Conservation (phyloP, 2,888 invertebrate genomes). For the Pandemis corylana region DNA sequence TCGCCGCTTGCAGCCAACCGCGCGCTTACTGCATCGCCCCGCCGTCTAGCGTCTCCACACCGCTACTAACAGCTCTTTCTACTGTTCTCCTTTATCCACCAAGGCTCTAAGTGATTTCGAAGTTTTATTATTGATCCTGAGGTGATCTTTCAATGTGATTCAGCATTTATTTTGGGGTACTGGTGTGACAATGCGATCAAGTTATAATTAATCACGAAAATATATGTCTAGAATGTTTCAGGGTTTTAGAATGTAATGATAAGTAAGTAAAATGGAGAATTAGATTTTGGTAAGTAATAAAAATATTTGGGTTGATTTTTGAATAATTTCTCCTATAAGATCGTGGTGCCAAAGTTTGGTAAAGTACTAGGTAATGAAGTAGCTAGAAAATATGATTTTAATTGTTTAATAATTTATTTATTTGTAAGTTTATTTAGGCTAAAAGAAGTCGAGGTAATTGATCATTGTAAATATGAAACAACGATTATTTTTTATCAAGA, state of each 20-base stretch:
- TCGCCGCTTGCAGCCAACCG: conserved; percentile 71
- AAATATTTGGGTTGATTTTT: not conserved
- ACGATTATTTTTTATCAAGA: not conserved
- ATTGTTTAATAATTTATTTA: not conserved
- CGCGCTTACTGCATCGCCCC: conserved; percentile 68
- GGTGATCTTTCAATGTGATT: not conserved
- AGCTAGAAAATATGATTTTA: not conserved
- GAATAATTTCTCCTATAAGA: conserved; percentile 1
- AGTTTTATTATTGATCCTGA: not conserved
- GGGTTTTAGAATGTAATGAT: not conserved
- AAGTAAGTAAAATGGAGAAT: not conserved
- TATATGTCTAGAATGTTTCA: conserved; percentile 8
- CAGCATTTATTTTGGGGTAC: not conserved
- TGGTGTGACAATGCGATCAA: not conserved
- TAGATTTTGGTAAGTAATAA: not conserved
- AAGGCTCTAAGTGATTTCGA: conserved; percentile 50
- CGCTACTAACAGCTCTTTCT: conserved; percentile 64
- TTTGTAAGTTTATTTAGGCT: not conserved
- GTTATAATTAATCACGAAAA: not conserved
- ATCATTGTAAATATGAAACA: not conserved
- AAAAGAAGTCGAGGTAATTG: not conserved
- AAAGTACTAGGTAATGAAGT: not conserved
- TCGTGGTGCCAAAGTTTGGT: not conserved
- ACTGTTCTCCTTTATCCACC: conserved; percentile 65
- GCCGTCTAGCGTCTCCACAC: conserved; percentile 54